Conservation (phyloP, 2,888 invertebrate genomes). For the Entomobrya proxima region DNA sequence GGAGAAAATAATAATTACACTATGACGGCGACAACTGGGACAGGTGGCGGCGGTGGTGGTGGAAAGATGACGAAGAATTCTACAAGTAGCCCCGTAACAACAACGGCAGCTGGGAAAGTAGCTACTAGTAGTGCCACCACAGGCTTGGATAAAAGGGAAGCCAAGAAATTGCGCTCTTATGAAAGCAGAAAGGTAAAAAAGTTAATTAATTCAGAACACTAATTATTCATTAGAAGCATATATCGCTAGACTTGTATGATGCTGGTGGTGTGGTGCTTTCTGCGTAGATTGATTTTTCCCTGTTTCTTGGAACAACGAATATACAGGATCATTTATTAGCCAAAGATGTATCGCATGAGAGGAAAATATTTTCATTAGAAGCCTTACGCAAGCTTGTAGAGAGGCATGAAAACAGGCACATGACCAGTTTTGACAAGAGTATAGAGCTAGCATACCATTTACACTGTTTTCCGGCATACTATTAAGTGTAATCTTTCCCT, state of each 20-base stretch:
- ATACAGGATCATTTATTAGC: too few relatives aligned
- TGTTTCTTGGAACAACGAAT: too few relatives aligned
- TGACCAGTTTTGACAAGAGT: too few relatives aligned
- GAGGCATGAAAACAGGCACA: too few relatives aligned
- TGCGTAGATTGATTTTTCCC: not conserved
- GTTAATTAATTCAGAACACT: not conserved
- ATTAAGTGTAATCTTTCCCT: too few relatives aligned
- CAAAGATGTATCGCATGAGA: too few relatives aligned
- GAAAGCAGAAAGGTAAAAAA: conserved; percentile 67
- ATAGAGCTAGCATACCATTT: too few relatives aligned
- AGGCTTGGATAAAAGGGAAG: conserved; percentile 55
- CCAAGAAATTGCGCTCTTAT: conserved; percentile 62
- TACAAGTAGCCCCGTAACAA: too few relatives aligned
- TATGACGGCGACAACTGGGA: conserved; percentile 57
- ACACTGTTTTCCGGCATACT: too few relatives aligned
- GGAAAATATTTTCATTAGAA: too few relatives aligned
- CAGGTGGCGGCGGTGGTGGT: conserved; percentile 36
- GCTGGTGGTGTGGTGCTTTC: too few relatives aligned
- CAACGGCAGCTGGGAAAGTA: conserved; percentile 12
- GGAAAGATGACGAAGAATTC: conserved; percentile 13
- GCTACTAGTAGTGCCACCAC: not conserved
- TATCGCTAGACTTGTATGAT: not conserved
- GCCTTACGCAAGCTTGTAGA: too few relatives aligned
- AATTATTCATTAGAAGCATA: not conserved
- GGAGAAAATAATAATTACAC: not conserved